A percentile compares a stretch with the other conserved stretches of the same genome.
Evolutionary conservation across 2,797 vertebrate species (phyloP).

Genomic region (Tympanoctomys barrerae): DNA sequence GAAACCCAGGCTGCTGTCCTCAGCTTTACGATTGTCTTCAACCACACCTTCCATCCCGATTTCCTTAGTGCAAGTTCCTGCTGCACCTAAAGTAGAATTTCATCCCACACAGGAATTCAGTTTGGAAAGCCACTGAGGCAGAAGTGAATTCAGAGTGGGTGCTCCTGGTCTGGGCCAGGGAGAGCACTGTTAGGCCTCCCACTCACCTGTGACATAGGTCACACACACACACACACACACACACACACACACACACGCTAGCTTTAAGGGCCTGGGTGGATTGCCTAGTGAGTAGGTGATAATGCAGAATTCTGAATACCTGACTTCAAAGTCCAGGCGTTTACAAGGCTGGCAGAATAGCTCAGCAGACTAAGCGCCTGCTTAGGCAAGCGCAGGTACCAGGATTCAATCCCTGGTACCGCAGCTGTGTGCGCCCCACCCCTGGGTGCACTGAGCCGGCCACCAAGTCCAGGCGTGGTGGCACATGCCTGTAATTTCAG

Average conservation of each 20-base stretch:
- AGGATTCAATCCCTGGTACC: too few species aligned
- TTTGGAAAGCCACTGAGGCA: neutral
- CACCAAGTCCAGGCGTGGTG: too few species aligned
- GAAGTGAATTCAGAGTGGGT: neutral
- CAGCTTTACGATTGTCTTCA: slow-evolving; percentile 1
- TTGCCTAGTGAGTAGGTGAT: neutral
- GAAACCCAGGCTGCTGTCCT: neutral
- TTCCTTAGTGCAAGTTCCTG: slow-evolving; percentile 2
- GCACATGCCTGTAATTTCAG: too few species aligned
- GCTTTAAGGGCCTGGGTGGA: neutral
- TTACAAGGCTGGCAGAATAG: too few species aligned
- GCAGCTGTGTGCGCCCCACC: too few species aligned
- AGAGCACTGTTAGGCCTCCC: neutral
- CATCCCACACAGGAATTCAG: neutral
- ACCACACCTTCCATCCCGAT: neutral
- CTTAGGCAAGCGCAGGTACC: too few species aligned
- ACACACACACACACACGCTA: neutral
- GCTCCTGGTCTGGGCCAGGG: neutral
- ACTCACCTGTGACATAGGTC: neutral
- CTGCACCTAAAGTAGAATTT: slow-evolving; percentile 41
- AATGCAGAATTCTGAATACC: neutral
- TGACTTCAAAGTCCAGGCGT: neutral
- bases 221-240: neutral
- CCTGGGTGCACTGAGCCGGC: too few species aligned
- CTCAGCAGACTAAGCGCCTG: too few species aligned